These are phyloP conservation scores for Excalfactoria chinensis DNA, from an alignment of 2,113 vertebrate species.

Conservation along the genomic window DNA sequence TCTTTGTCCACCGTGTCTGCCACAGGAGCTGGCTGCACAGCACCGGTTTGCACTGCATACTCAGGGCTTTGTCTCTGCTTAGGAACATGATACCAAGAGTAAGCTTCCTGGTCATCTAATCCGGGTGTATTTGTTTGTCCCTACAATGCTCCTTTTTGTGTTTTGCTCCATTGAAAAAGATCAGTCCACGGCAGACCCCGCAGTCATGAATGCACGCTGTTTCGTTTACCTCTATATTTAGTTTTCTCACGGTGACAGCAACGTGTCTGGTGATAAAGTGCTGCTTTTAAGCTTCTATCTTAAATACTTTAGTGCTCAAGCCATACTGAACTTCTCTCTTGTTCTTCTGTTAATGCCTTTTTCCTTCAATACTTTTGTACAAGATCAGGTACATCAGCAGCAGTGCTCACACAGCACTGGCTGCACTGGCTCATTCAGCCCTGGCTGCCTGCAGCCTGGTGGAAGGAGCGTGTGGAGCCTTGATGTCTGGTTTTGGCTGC, in stretches of 20 bases:
- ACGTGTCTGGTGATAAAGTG: background rate
- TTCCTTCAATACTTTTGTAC: background rate
- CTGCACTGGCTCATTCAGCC: too few species aligned
- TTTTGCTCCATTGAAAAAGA: background rate
- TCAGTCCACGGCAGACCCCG: background rate
- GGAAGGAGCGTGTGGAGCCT: background rate
- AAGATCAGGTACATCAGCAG: background rate
- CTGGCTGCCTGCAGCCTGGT: background rate
- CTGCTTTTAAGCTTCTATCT: background rate
- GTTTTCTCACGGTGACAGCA: background rate
- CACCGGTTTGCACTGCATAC: fast-evolving
- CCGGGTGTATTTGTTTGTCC: background rate
- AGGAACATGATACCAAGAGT: background rate
- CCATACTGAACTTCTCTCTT: background rate
- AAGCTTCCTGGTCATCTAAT: background rate
- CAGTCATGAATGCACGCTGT: fast-evolving
- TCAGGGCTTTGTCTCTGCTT: background rate
- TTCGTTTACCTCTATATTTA: background rate
- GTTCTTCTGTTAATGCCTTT: background rate
- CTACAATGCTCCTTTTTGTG: background rate
- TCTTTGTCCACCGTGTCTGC: fast-evolving
- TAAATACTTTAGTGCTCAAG: background rate
- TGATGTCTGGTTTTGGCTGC: background rate
- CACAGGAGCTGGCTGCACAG: background rate
- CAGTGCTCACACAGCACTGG: fast-evolving